Evolutionary conservation across 2,888 invertebrate species (phyloP), one percentile per base, ranked within the genome.

Genomic region (Epinotia nisella): DNA sequence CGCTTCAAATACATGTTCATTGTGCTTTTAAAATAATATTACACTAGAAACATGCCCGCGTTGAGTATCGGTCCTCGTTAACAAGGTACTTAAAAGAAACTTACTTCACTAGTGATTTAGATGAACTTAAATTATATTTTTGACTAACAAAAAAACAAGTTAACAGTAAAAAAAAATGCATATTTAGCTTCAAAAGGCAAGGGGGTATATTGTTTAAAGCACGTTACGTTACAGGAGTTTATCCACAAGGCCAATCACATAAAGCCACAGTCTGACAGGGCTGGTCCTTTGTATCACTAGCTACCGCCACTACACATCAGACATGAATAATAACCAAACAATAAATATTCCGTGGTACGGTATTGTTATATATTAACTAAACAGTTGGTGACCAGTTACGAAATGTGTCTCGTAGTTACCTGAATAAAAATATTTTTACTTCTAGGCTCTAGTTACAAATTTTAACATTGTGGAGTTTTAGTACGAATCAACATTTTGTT

Each of bases 11-110:
- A 21, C 64, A 39, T 62, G 35, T 64, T 53, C 17, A 1, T 24
- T 58, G 68, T 73, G 72, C 21, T 72, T 68, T 49, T 56, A 68
- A 72, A 67, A 9, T 21, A 49, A 72, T 72, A 68, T 55, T 61
- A 19, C 7, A 5, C 29, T 29, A 45, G 17, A 11, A 56, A 39
- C 5, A 68, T 72, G 56, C 21, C 41, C 17, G 61, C 49, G 67
- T 41, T 49, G 35, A 56, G 61, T 67, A 11, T 62, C 45, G 51
- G 17, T 29, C 39, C 55, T 29, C 29, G 15, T 29, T 60, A 53
- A 35, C 49, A 60, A 66, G 65, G 71, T 71, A 71, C 51, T 11
- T 53, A 39, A n/a, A 24, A 15, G n/a, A 15, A 41, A 56, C 53
- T 60, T 49, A 9, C 15, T 21, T 15, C n/a, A 3, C 19, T 29